Base-by-base conservation (phyloP, 92 coral and sea anemone genomes). In the Meandrina meandrites region DNA sequence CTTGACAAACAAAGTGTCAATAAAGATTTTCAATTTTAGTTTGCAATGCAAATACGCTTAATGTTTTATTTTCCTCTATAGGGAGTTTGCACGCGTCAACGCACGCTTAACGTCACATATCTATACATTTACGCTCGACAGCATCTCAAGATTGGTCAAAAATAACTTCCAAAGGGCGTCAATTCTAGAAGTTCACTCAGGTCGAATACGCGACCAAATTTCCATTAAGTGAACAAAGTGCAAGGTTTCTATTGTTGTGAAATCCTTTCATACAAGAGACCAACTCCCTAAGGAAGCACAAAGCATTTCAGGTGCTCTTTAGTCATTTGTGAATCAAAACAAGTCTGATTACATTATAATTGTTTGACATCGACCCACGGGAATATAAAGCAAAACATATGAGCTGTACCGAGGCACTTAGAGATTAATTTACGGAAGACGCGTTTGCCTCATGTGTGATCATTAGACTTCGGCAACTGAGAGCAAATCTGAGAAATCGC, bases 41-140 rank as follows among this genome's bases (percentile, higher is more conserved):
- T 85, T 85, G 82, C 82, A 77, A 27, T 85, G 88, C 88, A 76
- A 85, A 85, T 85, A n/a, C 16, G 47, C 31, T 75, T 24, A 36
- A 17, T 73, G 68, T 84, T 75, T 74, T 75, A 27, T 40, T 75
- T 84, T 58, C 31, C 13, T 48, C 28, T 21, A 37, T 18, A 15
- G 60, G 51, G 16, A 75, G 81, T 40, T 45, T 45, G 32, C 81
- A 75, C 72, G 30, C 58, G 75, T 28, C 37, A 58, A 28, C 1
- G 15, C 11, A 13, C 80, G 70, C 48, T 37, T 3, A 19, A 22
- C 27, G 70, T 40, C 69, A 16, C 68, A 83, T 83, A 70, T 83
- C 70, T 32, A 54, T 57, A 67, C 73, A 75, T n/a, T 4, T 24
- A 51, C 87, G 21, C 79, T 64, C 1, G 72, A 32, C 19, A 27